A percentile compares a stretch with the other conserved stretches of the same genome.
These are phyloP conservation scores for Drosophila prosaltans DNA, from an alignment of 1,140 invertebrate genomes.

Conservation along the genomic window DNA sequence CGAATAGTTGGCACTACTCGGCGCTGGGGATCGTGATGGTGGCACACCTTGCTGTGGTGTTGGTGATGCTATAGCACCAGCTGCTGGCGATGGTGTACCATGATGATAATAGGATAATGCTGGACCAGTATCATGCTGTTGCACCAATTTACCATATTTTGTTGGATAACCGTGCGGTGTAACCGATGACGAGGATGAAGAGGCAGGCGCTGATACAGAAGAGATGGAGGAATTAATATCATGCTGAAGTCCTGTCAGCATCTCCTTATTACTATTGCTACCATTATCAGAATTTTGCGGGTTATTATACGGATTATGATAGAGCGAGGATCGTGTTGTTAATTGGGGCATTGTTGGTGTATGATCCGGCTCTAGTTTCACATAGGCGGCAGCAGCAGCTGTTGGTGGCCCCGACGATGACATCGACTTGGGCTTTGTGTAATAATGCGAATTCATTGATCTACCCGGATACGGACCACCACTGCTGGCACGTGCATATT, in stretches of 20 bases:
- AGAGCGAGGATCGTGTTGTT: slow-evolving; percentile 59
- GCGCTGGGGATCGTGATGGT: slow-evolving; percentile 25
- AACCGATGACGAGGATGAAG: slow-evolving; percentile 20
- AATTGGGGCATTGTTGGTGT: slow-evolving; percentile 26
- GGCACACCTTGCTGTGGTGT: slow-evolving; percentile 49
- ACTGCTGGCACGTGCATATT: slow-evolving; percentile 28
- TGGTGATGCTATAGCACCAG: slow-evolving; percentile 67
- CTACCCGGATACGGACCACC: slow-evolving; percentile 8
- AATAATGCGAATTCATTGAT: slow-evolving; percentile 5
- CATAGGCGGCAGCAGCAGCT: slow-evolving; percentile 30
- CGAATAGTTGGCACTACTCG: slow-evolving; percentile 53
- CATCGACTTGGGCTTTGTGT: neutral
- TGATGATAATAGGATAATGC: slow-evolving; percentile 55
- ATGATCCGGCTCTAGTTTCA: slow-evolving; percentile 52
- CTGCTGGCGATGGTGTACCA: slow-evolving; percentile 66
- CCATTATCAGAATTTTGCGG: slow-evolving; percentile 31
- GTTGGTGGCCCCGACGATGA: slow-evolving; percentile 2
- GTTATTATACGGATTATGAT: slow-evolving; percentile 71
- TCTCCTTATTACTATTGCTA: slow-evolving; percentile 21
- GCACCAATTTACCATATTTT: slow-evolving; percentile 68
- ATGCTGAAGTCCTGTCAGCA: slow-evolving; percentile 14
- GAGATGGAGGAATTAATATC: slow-evolving; percentile 38
- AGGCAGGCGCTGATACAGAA: slow-evolving; percentile 22
- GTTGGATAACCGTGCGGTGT: slow-evolving; percentile 65
- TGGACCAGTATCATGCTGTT: slow-evolving; percentile 39